Base-by-base conservation (phyloP, 2,797 vertebrate genomes). In the Macrochelys suwanniensis region DNA sequence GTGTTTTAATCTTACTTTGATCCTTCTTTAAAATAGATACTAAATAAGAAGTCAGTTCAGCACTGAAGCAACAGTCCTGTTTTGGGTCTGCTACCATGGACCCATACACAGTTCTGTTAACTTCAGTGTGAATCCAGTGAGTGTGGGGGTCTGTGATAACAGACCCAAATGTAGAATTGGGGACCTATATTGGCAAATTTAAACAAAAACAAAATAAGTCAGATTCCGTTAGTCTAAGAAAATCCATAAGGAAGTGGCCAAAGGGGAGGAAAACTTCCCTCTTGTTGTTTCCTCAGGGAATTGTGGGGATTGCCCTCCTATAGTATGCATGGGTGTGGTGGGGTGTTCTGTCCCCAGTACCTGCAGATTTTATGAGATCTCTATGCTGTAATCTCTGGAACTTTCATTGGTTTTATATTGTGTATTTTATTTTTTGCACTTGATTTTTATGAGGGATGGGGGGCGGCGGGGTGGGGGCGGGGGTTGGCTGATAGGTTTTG, bases 401-500 rank as follows among this genome's bases (percentile, higher is more conserved):
- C 53, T 86, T 88, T 47, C 79, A 54, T 37, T 59, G 57, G 45
- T 9, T 68, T 42, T 68, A 37, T 23, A 25, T 82, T 54, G 80
- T 6, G 57, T 85, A 23, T 11, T 9, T 83, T 87, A 6, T 42
- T 82, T 89, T 82, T 85, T 89, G 56, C 4, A 31, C 23, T 86
- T 86, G 23, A 86, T 86, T 53, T 68, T 68, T 68, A 17, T 11
- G n/a, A 10, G 9, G 49, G 12, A 12, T 7, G 28, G 5, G 19
- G 3, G 65, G 19, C 2, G 5, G 9, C n/a, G n/a, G n/a, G n/a
- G n/a, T n/a, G n/a, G n/a, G 3, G 65, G 19, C 2, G 5, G 9
- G 17, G 65, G 7, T 65, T 65, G 33, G 16, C 61, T n/a, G 26
- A 28, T 57, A 6, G 61, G 6, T 37, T 11, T 49, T 61, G 9